phyloP scores from a whole-genome alignment of 2,797 vertebrate species.

The Neosalanx taihuensis region DNA sequence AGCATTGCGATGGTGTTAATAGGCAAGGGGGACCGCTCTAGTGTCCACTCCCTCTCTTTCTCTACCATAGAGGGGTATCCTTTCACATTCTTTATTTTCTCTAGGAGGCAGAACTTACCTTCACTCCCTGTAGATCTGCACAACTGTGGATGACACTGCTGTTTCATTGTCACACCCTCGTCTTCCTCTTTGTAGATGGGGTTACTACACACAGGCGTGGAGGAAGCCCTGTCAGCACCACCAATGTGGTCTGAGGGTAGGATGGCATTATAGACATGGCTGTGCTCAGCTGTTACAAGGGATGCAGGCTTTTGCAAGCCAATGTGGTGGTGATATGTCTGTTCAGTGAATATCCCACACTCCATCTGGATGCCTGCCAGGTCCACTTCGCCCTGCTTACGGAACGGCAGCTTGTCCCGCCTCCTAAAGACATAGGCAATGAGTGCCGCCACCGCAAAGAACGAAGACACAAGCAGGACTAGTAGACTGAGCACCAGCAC shows the following conservation, averaged over 20 bases:
- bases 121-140: slow-evolving; percentile 63
- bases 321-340: slow-evolving; percentile 68
- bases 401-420: slow-evolving; percentile 89
- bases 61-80: slow-evolving; percentile 83
- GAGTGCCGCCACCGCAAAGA: slow-evolving; percentile 89
- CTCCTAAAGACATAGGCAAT: slow-evolving; percentile 89
- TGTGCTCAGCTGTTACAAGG: slow-evolving; percentile 63
- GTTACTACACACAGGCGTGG: slow-evolving; percentile 85
- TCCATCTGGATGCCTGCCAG: slow-evolving; percentile 91
- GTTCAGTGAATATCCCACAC: slow-evolving; percentile 87
- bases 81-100: slow-evolving; percentile 86
- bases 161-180: slow-evolving; percentile 60
- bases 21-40: slow-evolving; percentile 85
- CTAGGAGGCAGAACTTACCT: slow-evolving; percentile 80
- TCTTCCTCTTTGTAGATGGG: slow-evolving; percentile 88
- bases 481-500: slow-evolving; percentile 93
- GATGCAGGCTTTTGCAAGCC: slow-evolving; percentile 82
- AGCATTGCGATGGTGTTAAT: slow-evolving; percentile 86
- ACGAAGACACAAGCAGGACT: slow-evolving; percentile 89
- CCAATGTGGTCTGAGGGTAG: slow-evolving; percentile 40
- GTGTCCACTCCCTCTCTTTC: slow-evolving; percentile 90
- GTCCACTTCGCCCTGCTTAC: slow-evolving; percentile 87
- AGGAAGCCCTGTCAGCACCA: slow-evolving; percentile 40
- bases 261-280: slow-evolving; percentile 93
- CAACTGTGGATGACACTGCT: slow-evolving; percentile 53